Percentiles rank a stretch among this genome's conserved stretches.
phyloP scores from a whole-genome alignment of 1,140 invertebrate species.

The Hycleus phaleratus region DNA sequence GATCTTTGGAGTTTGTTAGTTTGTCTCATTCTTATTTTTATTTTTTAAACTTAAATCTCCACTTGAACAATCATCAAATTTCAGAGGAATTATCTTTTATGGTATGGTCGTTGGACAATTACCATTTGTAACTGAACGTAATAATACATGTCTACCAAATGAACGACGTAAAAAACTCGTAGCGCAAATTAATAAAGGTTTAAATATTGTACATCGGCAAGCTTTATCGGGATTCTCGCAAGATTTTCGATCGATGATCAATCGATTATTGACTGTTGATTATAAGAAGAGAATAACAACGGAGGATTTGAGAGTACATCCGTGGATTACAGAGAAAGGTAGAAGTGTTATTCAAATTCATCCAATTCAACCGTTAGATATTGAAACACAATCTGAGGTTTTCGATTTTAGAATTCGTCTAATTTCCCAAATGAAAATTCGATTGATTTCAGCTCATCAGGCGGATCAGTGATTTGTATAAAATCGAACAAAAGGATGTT shows the following conservation, averaged over 20 bases:
- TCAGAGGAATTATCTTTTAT: conserved; percentile 60
- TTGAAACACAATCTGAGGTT: conserved; percentile 15
- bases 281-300: conserved; percentile 31
- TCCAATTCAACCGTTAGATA: conserved; percentile 29
- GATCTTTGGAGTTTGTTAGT: conserved; percentile 68
- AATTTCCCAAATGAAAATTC: neutral
- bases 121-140: conserved; percentile 50
- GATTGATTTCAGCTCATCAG: conserved; percentile 12
- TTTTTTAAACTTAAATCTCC: neutral
- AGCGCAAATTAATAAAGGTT: conserved; percentile 54
- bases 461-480: conserved; percentile 17
- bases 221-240: conserved; percentile 39
- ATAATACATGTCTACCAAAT: conserved; percentile 42
- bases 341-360: conserved; percentile 29
- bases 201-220: conserved; percentile 43
- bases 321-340: conserved; percentile 39
- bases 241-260: conserved; percentile 33
- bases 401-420: neutral
- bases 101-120: conserved; percentile 58
- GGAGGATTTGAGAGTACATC: conserved; percentile 31
- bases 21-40: neutral
- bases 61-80: conserved; percentile 11
- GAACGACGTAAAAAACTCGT: conserved; percentile 51
- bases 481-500: conserved; percentile 11
- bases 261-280: conserved; percentile 30